Evolutionary conservation across 2,113 vertebrate species (phyloP).

Genomic region (Phasianus colchicus): DNA sequence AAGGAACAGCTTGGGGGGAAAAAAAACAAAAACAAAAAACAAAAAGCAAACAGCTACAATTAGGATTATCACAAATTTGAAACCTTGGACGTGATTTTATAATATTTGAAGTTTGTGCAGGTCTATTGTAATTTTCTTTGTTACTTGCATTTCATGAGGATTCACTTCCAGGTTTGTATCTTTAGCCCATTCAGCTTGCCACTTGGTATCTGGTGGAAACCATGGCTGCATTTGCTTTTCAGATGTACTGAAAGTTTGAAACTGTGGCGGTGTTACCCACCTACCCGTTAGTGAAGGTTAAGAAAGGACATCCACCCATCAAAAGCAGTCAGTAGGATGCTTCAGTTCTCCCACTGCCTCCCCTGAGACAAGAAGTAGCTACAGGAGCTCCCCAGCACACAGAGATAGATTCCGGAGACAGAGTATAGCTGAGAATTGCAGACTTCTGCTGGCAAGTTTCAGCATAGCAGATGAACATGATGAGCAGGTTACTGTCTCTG

Average conservation of each 20-base stretch:
- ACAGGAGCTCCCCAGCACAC: not conserved
- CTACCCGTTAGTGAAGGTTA: not conserved
- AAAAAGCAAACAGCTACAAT: not conserved
- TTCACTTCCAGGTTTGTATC: not conserved
- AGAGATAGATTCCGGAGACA: not conserved
- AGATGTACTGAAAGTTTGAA: not conserved
- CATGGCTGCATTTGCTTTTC: not conserved
- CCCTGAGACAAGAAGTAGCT: not conserved
- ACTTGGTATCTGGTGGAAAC: not conserved
- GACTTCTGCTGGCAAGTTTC: not conserved
- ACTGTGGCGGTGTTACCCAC: not conserved
- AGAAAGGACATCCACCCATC: not conserved
- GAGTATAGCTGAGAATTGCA: not conserved
- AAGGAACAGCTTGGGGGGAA: not conserved
- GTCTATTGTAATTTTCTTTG: not conserved
- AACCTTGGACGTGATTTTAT: not conserved
- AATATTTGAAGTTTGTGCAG: not conserved
- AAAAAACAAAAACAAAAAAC: not conserved
- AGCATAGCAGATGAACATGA: not conserved
- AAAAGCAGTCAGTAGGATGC: not conserved
- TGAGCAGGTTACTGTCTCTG: not conserved
- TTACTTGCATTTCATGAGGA: not conserved
- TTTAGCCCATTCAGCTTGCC: not conserved
- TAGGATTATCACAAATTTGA: not conserved
- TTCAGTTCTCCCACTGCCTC: not conserved